Conservation (phyloP, 2,888 invertebrate species). For the Arge pagana region DNA sequence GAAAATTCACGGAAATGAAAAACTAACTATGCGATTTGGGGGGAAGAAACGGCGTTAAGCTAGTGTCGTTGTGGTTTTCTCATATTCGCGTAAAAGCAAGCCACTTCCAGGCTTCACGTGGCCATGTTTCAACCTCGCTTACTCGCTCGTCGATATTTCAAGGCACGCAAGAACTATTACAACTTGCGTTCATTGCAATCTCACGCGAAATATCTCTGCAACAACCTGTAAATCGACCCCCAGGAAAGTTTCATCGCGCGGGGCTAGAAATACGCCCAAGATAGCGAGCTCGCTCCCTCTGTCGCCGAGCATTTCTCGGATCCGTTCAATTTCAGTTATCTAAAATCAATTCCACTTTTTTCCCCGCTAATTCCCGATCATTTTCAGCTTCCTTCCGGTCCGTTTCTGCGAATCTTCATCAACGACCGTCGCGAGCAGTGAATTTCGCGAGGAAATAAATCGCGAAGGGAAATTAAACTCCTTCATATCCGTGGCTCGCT, state of each 20-base stretch:
- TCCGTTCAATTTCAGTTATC: background rate
- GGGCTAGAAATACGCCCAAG: background rate
- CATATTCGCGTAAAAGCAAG: too few relatives aligned
- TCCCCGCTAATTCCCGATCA: background rate
- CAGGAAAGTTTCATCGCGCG: conserved; percentile 1
- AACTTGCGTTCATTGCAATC: conserved; percentile 5
- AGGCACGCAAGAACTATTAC: conserved; percentile 2
- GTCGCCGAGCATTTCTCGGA: background rate
- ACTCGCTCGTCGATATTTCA: background rate
- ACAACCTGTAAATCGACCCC: conserved; percentile 16
- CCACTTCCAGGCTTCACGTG: too few relatives aligned
- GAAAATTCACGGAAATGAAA: too few relatives aligned
- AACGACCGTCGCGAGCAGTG: too few relatives aligned
- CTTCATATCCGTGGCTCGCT: too few relatives aligned
- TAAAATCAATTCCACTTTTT: background rate
- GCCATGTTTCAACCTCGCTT: too few relatives aligned
- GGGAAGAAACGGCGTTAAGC: too few relatives aligned
- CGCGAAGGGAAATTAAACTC: too few relatives aligned
- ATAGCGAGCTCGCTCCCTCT: background rate
- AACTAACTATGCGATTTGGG: too few relatives aligned
- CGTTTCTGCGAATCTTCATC: too few relatives aligned
- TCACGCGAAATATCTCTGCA: conserved; percentile 14
- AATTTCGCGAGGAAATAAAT: too few relatives aligned
- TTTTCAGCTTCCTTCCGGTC: background rate
- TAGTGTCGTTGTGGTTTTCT: too few relatives aligned